Evolutionary conservation across 1,140 invertebrate species (phyloP).

Genomic region (Bursaphelenchus mucronatus): DNA sequence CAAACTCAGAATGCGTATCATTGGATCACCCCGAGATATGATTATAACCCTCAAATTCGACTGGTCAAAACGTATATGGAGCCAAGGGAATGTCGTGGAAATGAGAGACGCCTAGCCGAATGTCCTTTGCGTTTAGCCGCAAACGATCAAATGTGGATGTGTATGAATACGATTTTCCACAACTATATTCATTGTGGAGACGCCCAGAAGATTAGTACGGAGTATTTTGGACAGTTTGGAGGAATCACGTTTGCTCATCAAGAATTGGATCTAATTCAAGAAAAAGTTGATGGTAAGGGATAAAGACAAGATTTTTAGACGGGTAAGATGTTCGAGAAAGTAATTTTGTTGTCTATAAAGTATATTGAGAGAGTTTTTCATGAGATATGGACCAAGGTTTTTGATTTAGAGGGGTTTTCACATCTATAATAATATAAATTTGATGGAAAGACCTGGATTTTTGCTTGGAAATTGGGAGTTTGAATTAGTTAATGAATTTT

Average conservation of each 20-base stretch:
- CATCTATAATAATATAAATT: too few species aligned
- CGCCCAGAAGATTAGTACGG: conserved; percentile 26
- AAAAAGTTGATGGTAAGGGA: conserved; percentile 21
- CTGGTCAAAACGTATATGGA: conserved; percentile 89
- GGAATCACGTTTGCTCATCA: conserved; percentile 84
- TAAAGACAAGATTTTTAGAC: neutral
- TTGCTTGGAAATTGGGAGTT: too few species aligned
- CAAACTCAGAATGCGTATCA: conserved; percentile 79
- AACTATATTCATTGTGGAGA: conserved; percentile 86
- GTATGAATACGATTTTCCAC: conserved; percentile 64
- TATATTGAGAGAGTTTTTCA: too few species aligned
- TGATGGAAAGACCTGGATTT: too few species aligned
- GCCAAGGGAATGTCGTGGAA: conserved; percentile 76
- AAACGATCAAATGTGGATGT: conserved; percentile 72
- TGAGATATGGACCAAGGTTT: too few species aligned
- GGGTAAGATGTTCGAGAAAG: neutral
- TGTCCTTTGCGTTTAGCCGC: conserved; percentile 70
- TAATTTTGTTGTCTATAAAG: too few species aligned
- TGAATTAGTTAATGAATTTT: too few species aligned
- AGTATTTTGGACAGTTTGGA: conserved; percentile 79
- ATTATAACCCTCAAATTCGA: conserved; percentile 61
- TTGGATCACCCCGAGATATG: conserved; percentile 61
- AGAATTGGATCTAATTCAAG: conserved; percentile 72
- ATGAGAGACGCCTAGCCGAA: conserved; percentile 74
- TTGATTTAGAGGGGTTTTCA: too few species aligned